These are phyloP conservation scores for Cydia strobilella DNA, from an alignment of 1,140 invertebrate genomes.

Conservation along the genomic window DNA sequence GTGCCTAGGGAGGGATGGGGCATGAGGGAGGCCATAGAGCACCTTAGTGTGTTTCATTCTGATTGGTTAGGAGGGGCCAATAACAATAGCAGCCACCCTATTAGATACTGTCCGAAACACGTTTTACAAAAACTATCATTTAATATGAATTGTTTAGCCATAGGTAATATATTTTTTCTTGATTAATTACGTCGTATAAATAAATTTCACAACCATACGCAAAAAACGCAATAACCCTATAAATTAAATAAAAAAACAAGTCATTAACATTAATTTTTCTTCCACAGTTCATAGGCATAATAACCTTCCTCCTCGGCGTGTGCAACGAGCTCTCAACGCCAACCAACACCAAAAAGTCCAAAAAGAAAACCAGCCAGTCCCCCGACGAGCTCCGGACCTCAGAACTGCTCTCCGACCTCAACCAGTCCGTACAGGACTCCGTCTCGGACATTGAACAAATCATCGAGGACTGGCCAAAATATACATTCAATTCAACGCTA, in stretches of 20 bases:
- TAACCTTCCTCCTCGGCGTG: conserved; percentile 63
- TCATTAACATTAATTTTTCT: conserved; percentile 15
- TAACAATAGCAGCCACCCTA: no score
- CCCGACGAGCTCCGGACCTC: conserved; percentile 61
- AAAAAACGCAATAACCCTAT: no score
- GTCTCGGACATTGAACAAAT: conserved; percentile 53
- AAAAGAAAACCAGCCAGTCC: conserved; percentile 65
- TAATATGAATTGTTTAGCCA: no score
- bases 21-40: conserved; percentile 41
- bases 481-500: conserved; percentile 49
- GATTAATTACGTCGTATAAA: no score
- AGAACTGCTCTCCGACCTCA: conserved; percentile 57
- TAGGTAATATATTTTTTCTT: no score
- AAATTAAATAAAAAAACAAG: not conserved
- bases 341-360: conserved; percentile 60
- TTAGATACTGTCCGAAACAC: no score
- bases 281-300: conserved; percentile 67
- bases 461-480: conserved; percentile 62
- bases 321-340: conserved; percentile 62
- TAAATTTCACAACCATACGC: no score
- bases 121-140: no score
- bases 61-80: no score
- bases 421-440: conserved; percentile 54
- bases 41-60: conserved; percentile 59
- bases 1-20: conserved; percentile 43